Conservation (phyloP, 2,888 invertebrate genomes). For the Augochlorella aurata region DNA sequence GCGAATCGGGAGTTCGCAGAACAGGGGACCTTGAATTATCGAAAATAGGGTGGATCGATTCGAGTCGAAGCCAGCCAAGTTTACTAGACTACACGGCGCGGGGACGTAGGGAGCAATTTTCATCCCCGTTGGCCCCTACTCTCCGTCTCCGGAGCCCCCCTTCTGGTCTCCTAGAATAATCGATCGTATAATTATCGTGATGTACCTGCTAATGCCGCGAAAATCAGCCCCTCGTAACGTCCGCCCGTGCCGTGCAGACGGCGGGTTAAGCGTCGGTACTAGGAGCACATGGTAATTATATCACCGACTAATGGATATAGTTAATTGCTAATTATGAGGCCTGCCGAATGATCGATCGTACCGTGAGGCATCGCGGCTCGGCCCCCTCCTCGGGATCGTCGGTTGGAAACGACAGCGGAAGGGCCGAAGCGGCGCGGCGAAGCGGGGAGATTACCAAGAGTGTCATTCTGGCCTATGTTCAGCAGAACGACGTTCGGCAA, state of each 20-base stretch:
- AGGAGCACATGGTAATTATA: constrained; percentile 81
- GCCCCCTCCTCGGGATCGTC: constrained; percentile 56
- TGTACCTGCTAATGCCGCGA: constrained; percentile 77
- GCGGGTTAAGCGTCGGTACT: constrained; percentile 74
- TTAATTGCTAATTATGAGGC: constrained; percentile 82
- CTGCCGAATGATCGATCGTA: constrained; percentile 82
- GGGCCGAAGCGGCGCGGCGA: constrained; percentile 28
- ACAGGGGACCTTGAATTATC: constrained; percentile 67
- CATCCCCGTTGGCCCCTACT: constrained; percentile 39
- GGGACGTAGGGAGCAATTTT: constrained; percentile 65
- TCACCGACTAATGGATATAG: constrained; percentile 82
- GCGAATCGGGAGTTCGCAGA: neutral
- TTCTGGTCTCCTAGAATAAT: constrained; percentile 72
- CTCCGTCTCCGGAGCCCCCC: constrained; percentile 44
- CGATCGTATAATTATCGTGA: constrained; percentile 79
- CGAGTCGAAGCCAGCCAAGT: constrained; percentile 67
- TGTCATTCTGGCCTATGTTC: constrained; percentile 74
- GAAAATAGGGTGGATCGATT: constrained; percentile 70
- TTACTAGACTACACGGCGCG: constrained; percentile 54
- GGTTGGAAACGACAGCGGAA: constrained; percentile 63
- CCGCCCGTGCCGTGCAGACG: constrained; percentile 70
- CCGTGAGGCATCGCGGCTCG: constrained; percentile 74
- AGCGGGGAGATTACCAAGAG: constrained; percentile 74
- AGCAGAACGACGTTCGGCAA: constrained; percentile 15
- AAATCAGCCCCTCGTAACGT: constrained; percentile 72